Percentiles rank a stretch among this genome's conserved stretches.
Conservation (phyloP, 2,888 invertebrate genomes). For the Cephus nigrinus region DNA sequence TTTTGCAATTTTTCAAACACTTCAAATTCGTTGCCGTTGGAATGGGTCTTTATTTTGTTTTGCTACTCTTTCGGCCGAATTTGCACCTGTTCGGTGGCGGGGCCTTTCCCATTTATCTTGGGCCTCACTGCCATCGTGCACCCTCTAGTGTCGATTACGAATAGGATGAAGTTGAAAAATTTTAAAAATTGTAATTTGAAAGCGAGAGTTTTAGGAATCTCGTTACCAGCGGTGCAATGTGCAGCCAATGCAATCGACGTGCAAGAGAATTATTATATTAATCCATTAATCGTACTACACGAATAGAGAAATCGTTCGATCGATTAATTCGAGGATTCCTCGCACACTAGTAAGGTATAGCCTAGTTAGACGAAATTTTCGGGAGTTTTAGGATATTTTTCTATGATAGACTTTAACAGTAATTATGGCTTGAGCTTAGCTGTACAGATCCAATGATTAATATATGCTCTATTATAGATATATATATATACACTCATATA, state of each 20-base stretch:
- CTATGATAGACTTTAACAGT: not conserved
- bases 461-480: not conserved
- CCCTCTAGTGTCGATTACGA: slow-evolving; percentile 11
- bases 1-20: not conserved
- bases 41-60: not conserved
- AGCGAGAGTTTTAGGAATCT: not conserved
- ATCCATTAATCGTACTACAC: slow-evolving; percentile 6
- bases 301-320: slow-evolving; percentile 6
- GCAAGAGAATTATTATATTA: slow-evolving; percentile 30
- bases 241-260: slow-evolving; percentile 54
- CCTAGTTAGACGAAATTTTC: not conserved
- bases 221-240: slow-evolving; percentile 46
- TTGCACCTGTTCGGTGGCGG: not conserved
- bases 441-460: not conserved
- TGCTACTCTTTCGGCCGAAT: not conserved
- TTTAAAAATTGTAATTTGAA: slow-evolving; percentile 14
- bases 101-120: too few species aligned
- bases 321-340: slow-evolving; percentile 5
- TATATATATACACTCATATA: not conserved
- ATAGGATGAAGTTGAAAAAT: slow-evolving; percentile 26
- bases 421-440: not conserved
- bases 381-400: not conserved
- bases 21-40: not conserved
- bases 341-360: not conserved
- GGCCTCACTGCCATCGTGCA: not conserved